Base-by-base conservation (phyloP, 2,797 vertebrate genomes). In the Neosilurus mollespiculum region DNA sequence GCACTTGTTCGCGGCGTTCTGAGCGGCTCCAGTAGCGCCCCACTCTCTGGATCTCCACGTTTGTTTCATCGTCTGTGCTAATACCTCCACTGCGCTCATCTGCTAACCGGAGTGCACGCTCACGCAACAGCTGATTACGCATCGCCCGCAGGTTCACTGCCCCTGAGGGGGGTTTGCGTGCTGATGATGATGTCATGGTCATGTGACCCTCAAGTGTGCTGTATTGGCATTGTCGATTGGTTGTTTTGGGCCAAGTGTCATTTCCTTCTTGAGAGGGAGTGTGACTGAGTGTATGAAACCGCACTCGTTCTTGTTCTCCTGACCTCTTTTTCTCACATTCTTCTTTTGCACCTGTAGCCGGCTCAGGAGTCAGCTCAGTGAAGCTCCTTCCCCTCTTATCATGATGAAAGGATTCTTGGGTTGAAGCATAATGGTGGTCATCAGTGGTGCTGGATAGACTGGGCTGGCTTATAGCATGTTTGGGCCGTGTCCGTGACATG, bases 211-310 rank as follows among this genome's bases (percentile, higher is more conserved):
- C 94, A 37, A 95, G 84, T 10, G 94, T 95, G 88, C 94, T 94
- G 88, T 95, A 95, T 11, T 89, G 92, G 4, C 83, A 81, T 3
- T 90, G 90, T 8, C 94, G 93, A 37, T 70, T 93, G 0, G 93
- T 91, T 0, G 90, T 93, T 89, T 95, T 95, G 0, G 95, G 94
- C 95, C 95, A 95, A 0, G 95, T 95, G 77, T 95, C 94, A 2
- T 95, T 94, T 76, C 94, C 88, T 0, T 95, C 95, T 71, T 91
- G 91, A 2, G 87, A 81, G 59, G 90, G 91, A 0, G 88, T 89
- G 81, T 93, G 90, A 71, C 91, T 87, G 15, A 91, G 76, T 70
- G 83, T 91, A 81, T 92, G 92, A 51, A 90, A 89, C 16, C 90
- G 92, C 56, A 78, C 43, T 81, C 84, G 69, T 91, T 88, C 64